Evolutionary conservation across 2,888 invertebrate species (phyloP).

Genomic region (Scaeva pyrastri): DNA sequence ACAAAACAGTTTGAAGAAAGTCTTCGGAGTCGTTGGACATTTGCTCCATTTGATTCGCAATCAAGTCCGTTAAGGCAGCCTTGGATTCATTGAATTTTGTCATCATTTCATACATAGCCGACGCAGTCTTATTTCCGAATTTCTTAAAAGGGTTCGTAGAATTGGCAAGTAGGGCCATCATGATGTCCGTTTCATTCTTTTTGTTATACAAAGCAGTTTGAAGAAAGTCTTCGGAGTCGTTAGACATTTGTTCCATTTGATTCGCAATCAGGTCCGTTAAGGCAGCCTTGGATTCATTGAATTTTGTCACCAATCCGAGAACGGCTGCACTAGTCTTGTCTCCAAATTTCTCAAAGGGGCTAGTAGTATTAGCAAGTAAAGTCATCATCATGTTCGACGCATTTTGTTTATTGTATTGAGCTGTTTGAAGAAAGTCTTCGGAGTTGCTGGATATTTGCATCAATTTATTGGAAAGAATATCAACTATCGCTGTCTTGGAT

Average conservation of each 20-base stretch:
- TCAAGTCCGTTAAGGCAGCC: not conserved
- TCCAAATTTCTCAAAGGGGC: conserved; percentile 1
- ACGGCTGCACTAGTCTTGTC: not conserved
- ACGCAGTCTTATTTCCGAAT: not conserved
- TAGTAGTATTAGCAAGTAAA: not conserved
- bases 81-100: not conserved
- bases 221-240: not conserved
- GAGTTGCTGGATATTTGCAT: not conserved
- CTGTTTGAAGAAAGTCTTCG: not conserved
- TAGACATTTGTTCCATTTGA: not conserved
- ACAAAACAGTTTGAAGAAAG: not conserved
- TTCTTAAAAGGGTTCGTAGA: not conserved
- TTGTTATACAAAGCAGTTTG: not conserved
- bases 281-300: not conserved
- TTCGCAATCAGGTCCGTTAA: not conserved
- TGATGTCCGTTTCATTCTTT: not conserved
- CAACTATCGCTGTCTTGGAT: not conserved
- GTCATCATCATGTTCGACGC: not conserved
- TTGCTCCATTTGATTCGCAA: not conserved
- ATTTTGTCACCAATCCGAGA: not conserved
- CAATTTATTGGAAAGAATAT: not conserved
- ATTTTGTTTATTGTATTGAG: not conserved
- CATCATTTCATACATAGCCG: not conserved
- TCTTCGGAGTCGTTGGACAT: not conserved
- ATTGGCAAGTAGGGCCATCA: not conserved